Conservation (phyloP, 64 coral and sea anemone species). For the Exaiptasia diaphana region DNA sequence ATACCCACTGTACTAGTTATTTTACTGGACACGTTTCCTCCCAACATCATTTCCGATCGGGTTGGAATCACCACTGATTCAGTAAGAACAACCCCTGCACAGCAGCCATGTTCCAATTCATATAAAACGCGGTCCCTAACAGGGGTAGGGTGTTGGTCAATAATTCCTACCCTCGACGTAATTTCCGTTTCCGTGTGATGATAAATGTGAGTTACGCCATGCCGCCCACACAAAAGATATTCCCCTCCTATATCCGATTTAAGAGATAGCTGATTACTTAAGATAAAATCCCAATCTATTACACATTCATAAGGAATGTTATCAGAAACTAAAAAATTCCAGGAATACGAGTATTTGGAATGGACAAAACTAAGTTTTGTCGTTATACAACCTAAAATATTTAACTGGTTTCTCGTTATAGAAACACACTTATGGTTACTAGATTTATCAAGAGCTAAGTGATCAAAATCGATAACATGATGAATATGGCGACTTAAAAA, state of each 20-base stretch:
- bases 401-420: neutral
- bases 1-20: no score
- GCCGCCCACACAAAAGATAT: neutral
- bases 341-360: neutral
- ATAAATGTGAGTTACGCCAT: neutral
- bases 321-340: neutral
- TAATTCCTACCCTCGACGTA: neutral
- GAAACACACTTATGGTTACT: neutral
- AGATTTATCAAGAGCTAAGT: neutral
- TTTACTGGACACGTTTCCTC: neutral
- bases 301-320: neutral
- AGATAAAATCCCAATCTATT: neutral
- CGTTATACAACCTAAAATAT: neutral
- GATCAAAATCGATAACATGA: neutral
- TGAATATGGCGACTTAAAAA: neutral
- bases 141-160: neutral
- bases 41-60: neutral
- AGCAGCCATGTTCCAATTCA: neutral
- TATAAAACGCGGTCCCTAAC: neutral
- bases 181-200: neutral
- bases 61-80: neutral
- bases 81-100: neutral
- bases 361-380: neutral
- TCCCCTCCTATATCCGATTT: neutral
- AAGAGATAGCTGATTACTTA: neutral